phyloP scores from a whole-genome alignment of 1,140 invertebrate genomes.

The Drosophila neocordata region DNA sequence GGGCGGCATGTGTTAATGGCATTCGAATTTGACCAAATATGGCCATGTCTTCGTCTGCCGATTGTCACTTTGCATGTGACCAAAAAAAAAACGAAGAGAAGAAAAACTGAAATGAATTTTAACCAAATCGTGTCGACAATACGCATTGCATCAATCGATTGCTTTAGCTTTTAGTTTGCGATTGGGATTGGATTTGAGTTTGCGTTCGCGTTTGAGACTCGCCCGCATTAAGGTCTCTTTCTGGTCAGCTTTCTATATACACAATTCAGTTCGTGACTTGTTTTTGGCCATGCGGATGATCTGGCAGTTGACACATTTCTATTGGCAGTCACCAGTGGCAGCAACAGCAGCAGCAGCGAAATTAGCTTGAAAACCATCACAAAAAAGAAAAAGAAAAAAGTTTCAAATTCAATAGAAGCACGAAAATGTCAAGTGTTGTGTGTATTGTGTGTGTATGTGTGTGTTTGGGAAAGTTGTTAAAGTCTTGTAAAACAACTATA shows the following conservation, averaged over 20 bases:
- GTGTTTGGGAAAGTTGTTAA: constrained; percentile 7
- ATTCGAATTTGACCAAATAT: constrained; percentile 82
- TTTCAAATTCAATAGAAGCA: constrained; percentile 2
- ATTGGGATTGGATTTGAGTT: constrained; percentile 3
- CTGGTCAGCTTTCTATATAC: constrained; percentile 16
- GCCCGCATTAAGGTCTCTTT: constrained; percentile 16
- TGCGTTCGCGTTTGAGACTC: neutral
- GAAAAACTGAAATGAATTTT: constrained; percentile 24
- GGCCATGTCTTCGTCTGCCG: constrained; percentile 59
- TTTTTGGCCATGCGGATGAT: constrained; percentile 4
- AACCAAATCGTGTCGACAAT: constrained; percentile 16
- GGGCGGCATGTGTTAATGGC: constrained; percentile 78
- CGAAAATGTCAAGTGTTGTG: constrained; percentile 5
- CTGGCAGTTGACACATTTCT: constrained; percentile 15
- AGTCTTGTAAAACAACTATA: constrained; percentile 4
- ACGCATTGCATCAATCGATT: constrained; percentile 4
- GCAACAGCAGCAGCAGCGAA: neutral
- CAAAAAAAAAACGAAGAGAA: constrained; percentile 43
- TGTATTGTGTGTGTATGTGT: neutral
- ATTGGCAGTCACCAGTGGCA: neutral
- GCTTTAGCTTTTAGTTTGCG: neutral
- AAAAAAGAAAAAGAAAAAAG: neutral
- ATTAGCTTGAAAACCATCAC: constrained; percentile 4
- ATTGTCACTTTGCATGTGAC: constrained; percentile 75
- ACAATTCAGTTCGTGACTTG: constrained; percentile 15